Evolutionary conservation across 1,140 invertebrate species (phyloP).

Genomic region (Metopolophium dirhodum): DNA sequence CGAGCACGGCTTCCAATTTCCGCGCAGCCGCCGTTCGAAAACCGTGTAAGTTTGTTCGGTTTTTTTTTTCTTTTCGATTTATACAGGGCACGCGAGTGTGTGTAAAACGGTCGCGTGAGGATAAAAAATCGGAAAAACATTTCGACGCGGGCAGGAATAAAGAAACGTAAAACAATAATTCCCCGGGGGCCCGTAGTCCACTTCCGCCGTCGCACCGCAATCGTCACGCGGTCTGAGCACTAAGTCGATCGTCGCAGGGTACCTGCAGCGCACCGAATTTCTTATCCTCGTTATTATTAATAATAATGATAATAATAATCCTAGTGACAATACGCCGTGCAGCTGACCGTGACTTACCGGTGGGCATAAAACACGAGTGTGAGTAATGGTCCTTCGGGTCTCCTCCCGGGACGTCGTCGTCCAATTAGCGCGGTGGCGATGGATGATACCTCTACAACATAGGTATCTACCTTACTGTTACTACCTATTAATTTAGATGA

Average conservation of each 20-base stretch:
- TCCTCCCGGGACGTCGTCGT: background rate
- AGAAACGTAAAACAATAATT: constrained; percentile 16
- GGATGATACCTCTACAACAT: background rate
- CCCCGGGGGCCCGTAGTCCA: background rate
- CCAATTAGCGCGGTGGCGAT: background rate
- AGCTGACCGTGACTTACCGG: background rate
- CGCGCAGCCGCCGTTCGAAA: background rate
- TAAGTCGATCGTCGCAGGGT: background rate
- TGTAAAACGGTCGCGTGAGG: background rate
- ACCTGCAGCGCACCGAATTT: background rate
- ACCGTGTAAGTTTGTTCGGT: background rate
- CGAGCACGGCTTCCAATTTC: background rate
- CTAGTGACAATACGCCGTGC: background rate
- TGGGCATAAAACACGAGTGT: constrained; percentile 26
- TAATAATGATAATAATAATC: background rate
- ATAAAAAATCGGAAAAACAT: background rate
- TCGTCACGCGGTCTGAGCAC: background rate
- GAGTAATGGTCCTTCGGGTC: constrained; percentile 17
- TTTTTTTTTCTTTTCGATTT: constrained; percentile 9
- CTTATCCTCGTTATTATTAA: background rate
- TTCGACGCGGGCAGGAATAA: background rate
- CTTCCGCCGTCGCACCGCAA: background rate
- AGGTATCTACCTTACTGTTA: background rate
- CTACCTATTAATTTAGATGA: constrained; percentile 43
- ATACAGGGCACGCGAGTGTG: background rate